Evolutionary conservation across 2,113 vertebrate genomes (phyloP), one percentile per base, ranked within the genome.

Genomic region (Butorides virescens): DNA sequence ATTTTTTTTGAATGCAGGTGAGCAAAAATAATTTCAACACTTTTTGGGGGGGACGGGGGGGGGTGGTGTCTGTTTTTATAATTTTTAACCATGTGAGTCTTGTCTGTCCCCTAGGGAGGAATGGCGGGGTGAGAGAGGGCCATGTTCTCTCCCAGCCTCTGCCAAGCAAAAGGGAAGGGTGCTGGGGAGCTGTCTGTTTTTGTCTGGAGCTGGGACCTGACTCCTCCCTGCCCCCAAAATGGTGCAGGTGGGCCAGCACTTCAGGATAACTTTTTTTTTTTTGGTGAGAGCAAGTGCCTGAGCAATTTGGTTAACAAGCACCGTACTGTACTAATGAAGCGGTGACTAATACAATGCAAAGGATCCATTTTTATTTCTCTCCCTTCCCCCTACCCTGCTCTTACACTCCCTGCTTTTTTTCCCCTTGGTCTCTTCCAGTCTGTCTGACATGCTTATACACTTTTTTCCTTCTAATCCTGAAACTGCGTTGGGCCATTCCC

Each of bases 81-180:
- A 5, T 21, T 59, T 81, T 44, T 50, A 46, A 21, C 15, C 4
- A 44, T 44, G 42, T 9, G 15, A 44, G 42, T 44, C 42, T 44
- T 44, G 42, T 44, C 42, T 44, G 42, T 6, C 42, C 15, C 42
- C 15, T 44, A 44, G 42, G 15, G 42, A 44, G 42, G 42, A 44
- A 39, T 6, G 63, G 32, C 0, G 9, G 29, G 21, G 37, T 0
- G 21, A 61, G 55, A 11, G 5, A 17, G n/a, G 4, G 22, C 22
- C 21, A 0, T 0, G 1, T 36, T 62, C 23, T 85, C 27, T 36
- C 30, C 55, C 29, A 30, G 63, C 34, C 65, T 37, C 23, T 93
- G 61, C 66, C 62, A 12, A 15, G 87, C 46, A 9, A 30, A 71
- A n/a, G n/a, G 19, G 8, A 19, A 50, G 5, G 1, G 18, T 68